Evolutionary conservation across 2,113 vertebrate genomes (phyloP), one percentile per base, ranked within the genome.

Genomic region (Colossoma macropomum): DNA sequence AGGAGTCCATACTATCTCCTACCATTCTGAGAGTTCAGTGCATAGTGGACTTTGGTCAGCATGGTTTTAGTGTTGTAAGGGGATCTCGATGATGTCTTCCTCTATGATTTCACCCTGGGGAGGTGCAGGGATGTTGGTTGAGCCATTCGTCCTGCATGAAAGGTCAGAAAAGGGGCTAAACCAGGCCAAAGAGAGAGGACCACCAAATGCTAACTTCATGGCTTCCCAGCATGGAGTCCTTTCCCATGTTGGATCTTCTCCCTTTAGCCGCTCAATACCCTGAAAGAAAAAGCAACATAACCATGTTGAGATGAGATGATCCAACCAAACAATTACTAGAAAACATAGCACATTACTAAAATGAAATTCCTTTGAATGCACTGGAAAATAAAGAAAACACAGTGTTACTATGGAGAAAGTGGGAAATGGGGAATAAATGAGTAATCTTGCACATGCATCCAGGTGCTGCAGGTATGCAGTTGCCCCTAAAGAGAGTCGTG

Each of bases 201-300:
- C 96, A 0, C 97, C 97, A 0, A 97, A 99, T 0, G 96, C 95
- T 81, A 90, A 84, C 86, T 94, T 91, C 91, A 97, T 91, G 7
- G 93, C 93, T 84, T 95, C 93, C 95, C 97, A 96, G 87, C 93
- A 93, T 0, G 92, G 81, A 13, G 71, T 87, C 90, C 86, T 96
- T 88, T 93, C 93, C 96, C 97, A 95, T 13, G 91, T 95, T 5
- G 95, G 95, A 3, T 93, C 90, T 90, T 98, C 95, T 1, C 96
- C 94, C 84, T 99, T 97, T 79, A 99, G 94, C 62, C 96, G 95
- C 85, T 99, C 97, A 2, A 99, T 99, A 48, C 95, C 96, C 98
- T 99, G 93, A n/a, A 87, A 91, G 86, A 85, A 72, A 83, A 79
- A 87, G 19, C 89, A 68, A 60, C 7, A 68, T 9, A 16, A 83